Conservation (phyloP, 1,140 invertebrate species). For the Brachionus calyciflorus region DNA sequence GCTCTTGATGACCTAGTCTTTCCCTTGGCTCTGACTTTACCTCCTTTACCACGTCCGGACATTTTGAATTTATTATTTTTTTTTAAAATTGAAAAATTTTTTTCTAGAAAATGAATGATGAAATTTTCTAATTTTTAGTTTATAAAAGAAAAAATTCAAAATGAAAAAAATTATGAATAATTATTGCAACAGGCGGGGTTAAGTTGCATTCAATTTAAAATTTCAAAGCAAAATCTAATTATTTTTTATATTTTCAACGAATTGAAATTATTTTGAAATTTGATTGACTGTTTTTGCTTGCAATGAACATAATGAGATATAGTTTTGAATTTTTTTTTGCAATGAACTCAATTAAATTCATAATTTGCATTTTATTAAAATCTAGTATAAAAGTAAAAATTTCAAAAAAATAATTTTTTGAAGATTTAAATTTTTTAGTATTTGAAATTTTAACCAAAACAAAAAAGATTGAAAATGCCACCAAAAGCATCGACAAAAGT, state of each 20-base stretch:
- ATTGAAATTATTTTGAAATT: neutral
- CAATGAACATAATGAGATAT: neutral
- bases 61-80: neutral
- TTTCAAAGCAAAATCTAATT: neutral
- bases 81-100: neutral
- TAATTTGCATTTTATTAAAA: neutral
- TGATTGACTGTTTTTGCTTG: neutral
- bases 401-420: neutral
- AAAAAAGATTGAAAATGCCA: constrained; percentile 25
- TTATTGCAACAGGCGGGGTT: neutral
- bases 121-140: too few species aligned
- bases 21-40: too few species aligned
- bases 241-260: neutral
- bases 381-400: neutral
- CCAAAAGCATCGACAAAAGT: constrained; percentile 47
- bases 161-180: neutral
- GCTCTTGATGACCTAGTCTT: too few species aligned
- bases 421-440: too few species aligned
- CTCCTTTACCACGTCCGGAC: too few species aligned
- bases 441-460: neutral
- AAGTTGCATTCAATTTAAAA: neutral
- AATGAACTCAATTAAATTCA: neutral
- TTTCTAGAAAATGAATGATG: neutral
- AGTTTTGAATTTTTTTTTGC: neutral
- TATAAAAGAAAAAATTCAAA: constrained; percentile 13